Conservation (phyloP, 1,140 invertebrate species). For the Ptiloglossa arizonensis region DNA sequence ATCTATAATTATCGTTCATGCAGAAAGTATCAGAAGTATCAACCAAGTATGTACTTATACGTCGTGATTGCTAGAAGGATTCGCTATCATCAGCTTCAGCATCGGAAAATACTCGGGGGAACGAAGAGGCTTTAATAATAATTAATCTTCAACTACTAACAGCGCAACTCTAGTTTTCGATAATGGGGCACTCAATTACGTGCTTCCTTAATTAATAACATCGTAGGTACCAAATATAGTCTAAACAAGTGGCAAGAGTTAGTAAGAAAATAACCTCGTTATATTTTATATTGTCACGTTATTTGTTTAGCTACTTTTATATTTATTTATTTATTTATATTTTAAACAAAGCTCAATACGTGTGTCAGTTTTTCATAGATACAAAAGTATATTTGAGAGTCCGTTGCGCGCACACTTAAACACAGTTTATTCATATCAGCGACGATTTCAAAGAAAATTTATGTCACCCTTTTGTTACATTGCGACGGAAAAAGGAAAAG, state of each 20-base stretch:
- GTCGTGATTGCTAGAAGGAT: constrained; percentile 7
- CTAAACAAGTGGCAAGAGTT: background rate
- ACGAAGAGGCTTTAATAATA: constrained; percentile 56
- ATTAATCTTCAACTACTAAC: constrained; percentile 64
- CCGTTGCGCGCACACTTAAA: background rate
- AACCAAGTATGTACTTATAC: background rate
- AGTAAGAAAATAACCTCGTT: constrained; percentile 6
- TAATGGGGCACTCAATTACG: constrained; percentile 58
- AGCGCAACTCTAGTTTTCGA: constrained; percentile 60
- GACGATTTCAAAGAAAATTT: background rate
- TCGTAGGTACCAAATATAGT: constrained; percentile 3
- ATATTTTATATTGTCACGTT: background rate
- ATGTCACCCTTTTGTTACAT: background rate
- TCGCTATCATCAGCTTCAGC: constrained; percentile 26
- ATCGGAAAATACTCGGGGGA: constrained; percentile 26
- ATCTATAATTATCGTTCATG: too few relatives aligned
- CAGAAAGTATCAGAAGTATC: background rate
- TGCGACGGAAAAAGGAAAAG: background rate
- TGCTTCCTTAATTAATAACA: constrained; percentile 60
- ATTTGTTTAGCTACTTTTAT: background rate
- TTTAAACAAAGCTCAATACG: background rate
- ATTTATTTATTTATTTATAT: too few relatives aligned
- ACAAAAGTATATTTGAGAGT: background rate
- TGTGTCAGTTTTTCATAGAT: background rate
- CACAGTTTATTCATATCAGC: background rate